Base-by-base conservation (phyloP, 2,888 invertebrate species). In the Podabrus alpinus region DNA sequence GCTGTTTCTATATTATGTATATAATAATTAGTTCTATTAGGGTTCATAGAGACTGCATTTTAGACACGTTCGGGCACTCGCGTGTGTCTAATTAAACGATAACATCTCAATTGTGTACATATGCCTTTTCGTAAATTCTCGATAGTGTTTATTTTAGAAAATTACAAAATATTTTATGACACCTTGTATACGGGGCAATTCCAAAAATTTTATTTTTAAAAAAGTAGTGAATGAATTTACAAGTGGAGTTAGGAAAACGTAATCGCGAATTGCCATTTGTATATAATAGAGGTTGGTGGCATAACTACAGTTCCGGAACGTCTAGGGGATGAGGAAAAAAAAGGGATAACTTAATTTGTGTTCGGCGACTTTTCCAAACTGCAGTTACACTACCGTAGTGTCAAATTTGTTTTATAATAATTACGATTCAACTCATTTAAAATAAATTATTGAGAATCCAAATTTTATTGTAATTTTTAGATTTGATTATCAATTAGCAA, bases 31-130 rank as follows among this genome's bases (percentile, higher is more conserved):
- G 78, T 77, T 77, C 69, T 68, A 71, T 75, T 74, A 66, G 75
- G 73, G 77, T 79, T 77, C 77, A 73, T 79, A 78, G 70, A 77
- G 78, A 78, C 78, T 78, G 78, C 78, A 77, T 75, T 78, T 78
- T 72, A 73, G 73, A 45, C 68, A 71, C 77, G 62, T 45, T n/a
- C 69, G 25, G 71, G 74, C 78, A n/a, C 45, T 45, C n/a, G 45
- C 69, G n/a, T 19, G 73, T 77, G 74, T 74, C 76, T 74, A 68
- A 64, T 64, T 64, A 13, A 64, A 64, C 17, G 17, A 64, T 19
- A 64, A 64, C 17, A 21, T 64, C 62, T 64, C 19, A 64, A 64
- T 64, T 64, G 62, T 45, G 45, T 64, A 64, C 62, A 64, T 64
- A 64, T 64, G 62, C 62, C 62, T 64, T 61, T 64, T 17, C 17